Percentiles rank a stretch among this genome's conserved stretches.
Conservation (phyloP, 2,888 invertebrate genomes). For the Callyntrura guangdongensis region DNA sequence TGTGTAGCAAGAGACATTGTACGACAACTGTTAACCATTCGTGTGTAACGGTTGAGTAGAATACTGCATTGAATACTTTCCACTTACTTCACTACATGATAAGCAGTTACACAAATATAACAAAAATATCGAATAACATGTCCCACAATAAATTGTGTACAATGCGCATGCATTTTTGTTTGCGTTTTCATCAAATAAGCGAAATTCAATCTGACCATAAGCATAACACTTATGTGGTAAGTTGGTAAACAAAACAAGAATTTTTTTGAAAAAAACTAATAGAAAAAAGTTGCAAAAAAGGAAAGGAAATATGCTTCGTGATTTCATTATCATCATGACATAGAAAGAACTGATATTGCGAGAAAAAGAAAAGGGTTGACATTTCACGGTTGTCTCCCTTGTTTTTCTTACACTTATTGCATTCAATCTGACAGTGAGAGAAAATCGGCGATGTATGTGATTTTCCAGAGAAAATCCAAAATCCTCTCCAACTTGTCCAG, state of each 20-base stretch:
- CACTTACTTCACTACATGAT: background rate
- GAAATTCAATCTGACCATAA: background rate
- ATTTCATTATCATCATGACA: background rate
- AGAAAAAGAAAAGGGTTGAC: background rate
- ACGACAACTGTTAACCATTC: background rate
- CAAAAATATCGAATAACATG: background rate
- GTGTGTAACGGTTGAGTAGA: background rate
- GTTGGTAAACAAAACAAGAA: background rate
- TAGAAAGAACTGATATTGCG: background rate
- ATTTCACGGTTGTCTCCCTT: constrained; percentile 31
- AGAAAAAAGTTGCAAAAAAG: background rate
- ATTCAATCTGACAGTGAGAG: background rate
- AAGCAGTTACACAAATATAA: background rate
- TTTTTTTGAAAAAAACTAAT: background rate
- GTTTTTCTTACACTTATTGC: background rate
- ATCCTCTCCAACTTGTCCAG: background rate
- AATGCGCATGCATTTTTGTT: background rate
- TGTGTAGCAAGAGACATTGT: background rate
- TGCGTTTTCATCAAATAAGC: background rate
- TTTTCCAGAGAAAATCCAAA: background rate
- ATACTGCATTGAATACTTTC: background rate
- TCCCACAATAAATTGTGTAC: background rate
- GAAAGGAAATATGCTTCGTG: background rate
- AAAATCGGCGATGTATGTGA: background rate
- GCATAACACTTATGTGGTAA: background rate